Evolutionary conservation across 1,140 invertebrate genomes (phyloP).

Genomic region (Gryon sp.): DNA sequence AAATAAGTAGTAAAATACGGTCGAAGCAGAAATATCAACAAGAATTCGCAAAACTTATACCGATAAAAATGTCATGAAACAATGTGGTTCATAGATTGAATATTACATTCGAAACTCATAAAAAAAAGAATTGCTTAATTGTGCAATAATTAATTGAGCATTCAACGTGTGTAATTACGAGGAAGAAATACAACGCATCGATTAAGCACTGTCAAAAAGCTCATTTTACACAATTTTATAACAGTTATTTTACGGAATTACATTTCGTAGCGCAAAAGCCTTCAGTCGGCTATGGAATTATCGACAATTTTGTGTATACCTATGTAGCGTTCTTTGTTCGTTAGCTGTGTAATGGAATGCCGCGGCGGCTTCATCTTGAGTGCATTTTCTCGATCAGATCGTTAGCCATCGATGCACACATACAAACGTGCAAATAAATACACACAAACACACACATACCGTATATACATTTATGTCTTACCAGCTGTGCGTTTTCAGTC

Average conservation of each 20-base stretch:
- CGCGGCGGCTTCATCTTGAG: constrained; percentile 18
- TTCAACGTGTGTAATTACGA: constrained; percentile 16
- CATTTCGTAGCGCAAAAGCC: constrained; percentile 16
- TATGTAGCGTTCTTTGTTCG: constrained; percentile 39
- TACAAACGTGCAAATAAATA: no score
- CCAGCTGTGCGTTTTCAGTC: constrained; percentile 28
- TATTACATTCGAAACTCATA: no score
- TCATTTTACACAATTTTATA: constrained; percentile 23
- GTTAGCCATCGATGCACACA: constrained; percentile 36
- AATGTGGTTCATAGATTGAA: no score
- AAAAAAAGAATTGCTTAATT: constrained; percentile 24
- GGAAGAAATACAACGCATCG: background rate
- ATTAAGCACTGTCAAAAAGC: constrained; percentile 17
- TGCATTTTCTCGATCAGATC: constrained; percentile 37
- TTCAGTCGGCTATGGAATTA: constrained; percentile 21
- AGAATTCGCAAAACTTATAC: no score
- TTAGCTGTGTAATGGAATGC: constrained; percentile 38
- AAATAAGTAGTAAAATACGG: background rate
- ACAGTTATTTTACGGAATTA: constrained; percentile 19
- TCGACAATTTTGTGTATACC: constrained; percentile 41
- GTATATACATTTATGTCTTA: constrained; percentile 3
- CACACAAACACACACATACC: no score
- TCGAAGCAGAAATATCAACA: no score
- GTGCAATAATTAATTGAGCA: constrained; percentile 31
- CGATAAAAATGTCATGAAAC: constrained; percentile 29